phyloP scores from a whole-genome alignment of 2,888 invertebrate genomes.

The Salticus scenicus region DNA sequence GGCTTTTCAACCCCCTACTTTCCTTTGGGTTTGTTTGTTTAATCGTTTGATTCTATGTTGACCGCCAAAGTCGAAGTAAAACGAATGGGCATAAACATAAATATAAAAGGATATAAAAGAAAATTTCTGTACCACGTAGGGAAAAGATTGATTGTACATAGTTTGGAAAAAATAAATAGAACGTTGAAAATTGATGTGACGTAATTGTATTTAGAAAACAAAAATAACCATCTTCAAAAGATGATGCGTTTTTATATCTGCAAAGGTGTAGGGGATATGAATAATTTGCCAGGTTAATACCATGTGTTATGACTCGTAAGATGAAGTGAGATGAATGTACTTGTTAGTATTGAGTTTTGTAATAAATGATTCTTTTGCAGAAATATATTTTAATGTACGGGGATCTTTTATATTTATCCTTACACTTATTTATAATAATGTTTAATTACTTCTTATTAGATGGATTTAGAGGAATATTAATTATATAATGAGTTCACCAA shows the following conservation, averaged over 20 bases:
- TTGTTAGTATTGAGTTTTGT: too few relatives aligned
- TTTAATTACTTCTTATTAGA: too few relatives aligned
- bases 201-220: constrained; percentile 8
- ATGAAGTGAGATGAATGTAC: too few relatives aligned
- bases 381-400: too few relatives aligned
- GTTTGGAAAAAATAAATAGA: background rate
- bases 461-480: too few relatives aligned
- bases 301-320: too few relatives aligned
- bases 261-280: background rate
- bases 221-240: background rate
- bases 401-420: too few relatives aligned
- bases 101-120: background rate
- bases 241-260: background rate
- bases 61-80: constrained; percentile 1
- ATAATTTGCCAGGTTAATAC: too few relatives aligned
- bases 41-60: constrained; percentile 12
- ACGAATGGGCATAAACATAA: background rate
- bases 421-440: too few relatives aligned
- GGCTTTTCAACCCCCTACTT: background rate
- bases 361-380: too few relatives aligned
- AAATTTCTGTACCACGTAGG: background rate
- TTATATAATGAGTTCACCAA: too few relatives aligned
- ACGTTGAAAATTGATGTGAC: background rate
- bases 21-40: constrained; percentile 4
- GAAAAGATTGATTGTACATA: constrained; percentile 6